Base-by-base conservation (phyloP, 2,888 invertebrate genomes). In the Phragmatobia fuliginosa region DNA sequence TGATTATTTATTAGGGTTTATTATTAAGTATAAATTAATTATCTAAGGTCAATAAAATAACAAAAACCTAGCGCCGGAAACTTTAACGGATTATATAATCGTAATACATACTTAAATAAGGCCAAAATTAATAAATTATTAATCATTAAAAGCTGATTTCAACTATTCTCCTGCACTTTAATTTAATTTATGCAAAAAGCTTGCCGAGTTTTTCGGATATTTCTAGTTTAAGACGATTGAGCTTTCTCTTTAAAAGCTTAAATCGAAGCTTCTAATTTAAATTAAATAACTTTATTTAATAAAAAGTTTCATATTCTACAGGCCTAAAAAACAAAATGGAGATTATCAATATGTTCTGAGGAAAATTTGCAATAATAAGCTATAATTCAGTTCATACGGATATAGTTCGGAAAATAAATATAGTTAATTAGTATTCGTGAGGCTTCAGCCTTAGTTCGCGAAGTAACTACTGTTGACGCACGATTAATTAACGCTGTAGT, bases 401-500 rank as follows among this genome's bases (percentile, higher is more conserved):
- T 3, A 25, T 49, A 2, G 11, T n/a, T 10, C 6, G 3, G 11
- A 49, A n/a, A 49, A 49, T 49, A 49, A 49, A 49, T n/a, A n/a
- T 11, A 2, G n/a, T 10, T 49, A 25, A n/a, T n/a, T n/a, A 49
- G 49, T 49, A 49, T 49, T n/a, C n/a, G n/a, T 25, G 28, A 14
- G 41, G n/a, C n/a, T 63, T 18, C 31, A 45, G 25, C 45, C 32
- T 49, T 25, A 33, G 63, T 32, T 52, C n/a, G 28, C 49, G 32
- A 45, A 6, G 21, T 7, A 45, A 45, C 45, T 45, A 45, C 21
- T 45, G 45, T 21, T 58, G 49, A 65, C 60, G 64, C 41, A 52
- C 31, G 16, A 64, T 58, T 68, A 68, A 64, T 68, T 60, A 68
- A 38, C n/a, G 33, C 63, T 36, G 49, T 33, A 21, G 28, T 49